Evolutionary conservation across 92 coral and sea anemone species (phyloP).

Genomic region (Zoanthus gigantus): DNA sequence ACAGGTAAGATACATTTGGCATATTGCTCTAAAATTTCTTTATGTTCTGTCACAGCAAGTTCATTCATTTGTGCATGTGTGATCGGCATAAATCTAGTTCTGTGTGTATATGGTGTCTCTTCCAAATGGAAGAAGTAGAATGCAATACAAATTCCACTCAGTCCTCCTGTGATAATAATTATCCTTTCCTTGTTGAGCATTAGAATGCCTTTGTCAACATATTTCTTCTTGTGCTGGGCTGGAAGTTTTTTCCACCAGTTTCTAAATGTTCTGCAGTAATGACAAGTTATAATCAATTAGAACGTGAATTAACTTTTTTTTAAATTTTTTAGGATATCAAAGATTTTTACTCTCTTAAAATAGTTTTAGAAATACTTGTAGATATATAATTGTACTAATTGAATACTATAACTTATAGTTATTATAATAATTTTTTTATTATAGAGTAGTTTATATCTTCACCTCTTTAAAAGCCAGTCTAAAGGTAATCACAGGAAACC

Average conservation of each 20-base stretch:
- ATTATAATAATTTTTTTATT: no score
- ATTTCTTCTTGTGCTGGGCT: conserved; percentile 70
- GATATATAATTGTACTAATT: no score
- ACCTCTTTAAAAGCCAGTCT: no score
- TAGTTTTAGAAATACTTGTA: no score
- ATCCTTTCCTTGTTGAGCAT: conserved; percentile 70
- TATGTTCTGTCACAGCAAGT: conserved; percentile 79
- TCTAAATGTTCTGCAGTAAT: conserved; percentile 77
- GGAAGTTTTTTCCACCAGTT: conserved; percentile 93
- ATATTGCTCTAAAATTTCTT: conserved; percentile 77
- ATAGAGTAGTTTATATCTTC: no score
- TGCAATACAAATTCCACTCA: conserved; percentile 78
- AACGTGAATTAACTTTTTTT: no score
- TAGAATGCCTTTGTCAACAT: conserved; percentile 52
- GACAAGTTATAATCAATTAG: no score
- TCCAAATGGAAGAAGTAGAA: conserved; percentile 92
- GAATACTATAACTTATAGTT: no score
- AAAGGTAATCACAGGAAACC: no score
- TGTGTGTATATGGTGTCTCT: conserved; percentile 88
- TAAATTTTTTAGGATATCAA: no score
- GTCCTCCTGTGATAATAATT: conserved; percentile 64
- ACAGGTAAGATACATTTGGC: conserved; percentile 83
- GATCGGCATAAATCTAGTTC: conserved; percentile 89
- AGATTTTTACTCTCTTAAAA: no score
- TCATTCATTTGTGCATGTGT: conserved; percentile 88